Evolutionary conservation across 2,888 invertebrate species (phyloP), one percentile per base, ranked within the genome.

Genomic region (Acronicta leporina): DNA sequence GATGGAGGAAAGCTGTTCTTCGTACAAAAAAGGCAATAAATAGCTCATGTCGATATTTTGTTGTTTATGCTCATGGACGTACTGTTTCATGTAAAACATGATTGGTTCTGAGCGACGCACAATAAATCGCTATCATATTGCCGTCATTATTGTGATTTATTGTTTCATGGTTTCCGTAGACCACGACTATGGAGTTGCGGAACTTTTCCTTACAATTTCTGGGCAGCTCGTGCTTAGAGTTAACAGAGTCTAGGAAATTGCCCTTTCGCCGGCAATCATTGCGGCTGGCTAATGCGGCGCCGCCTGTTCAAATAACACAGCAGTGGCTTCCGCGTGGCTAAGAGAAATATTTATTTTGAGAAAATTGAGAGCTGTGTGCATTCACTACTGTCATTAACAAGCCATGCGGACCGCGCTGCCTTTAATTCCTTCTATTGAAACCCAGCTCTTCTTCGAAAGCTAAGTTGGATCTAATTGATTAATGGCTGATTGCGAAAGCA

Each of bases 341-440:
- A 84, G 82, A 77, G 86, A 88, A 88, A 88, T 89, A 88, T 92
- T 91, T 92, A 91, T 91, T 91, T 91, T 88, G 82, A 85, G 86
- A 75, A 90, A 92, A 91, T 90, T 90, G 85, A 89, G 90, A 89
- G 88, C 79, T 85, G 75, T 77, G 76, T 78, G 67, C 73, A 79
- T 73, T 81, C 80, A 81, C 82, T 70, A 74, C 85, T 69, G 83
- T 86, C 85, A 88, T 92, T 89, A 90, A 78, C 76, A 67, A 74
- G 76, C 75, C 70, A 74, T 77, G 78, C 76, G 79, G 74, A 79
- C 71, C 71, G 61, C 66, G 43, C 42, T 52, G 45, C 57, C 47
- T 68, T 66, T 81, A 71, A 75, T 79, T 78, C 77, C 56, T 56
- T 48, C 71, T 66, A 51, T 62, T 68, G 57, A 73, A 69, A 64